Conservation (phyloP, 1,140 invertebrate species). For the Magallana ariakensis region DNA sequence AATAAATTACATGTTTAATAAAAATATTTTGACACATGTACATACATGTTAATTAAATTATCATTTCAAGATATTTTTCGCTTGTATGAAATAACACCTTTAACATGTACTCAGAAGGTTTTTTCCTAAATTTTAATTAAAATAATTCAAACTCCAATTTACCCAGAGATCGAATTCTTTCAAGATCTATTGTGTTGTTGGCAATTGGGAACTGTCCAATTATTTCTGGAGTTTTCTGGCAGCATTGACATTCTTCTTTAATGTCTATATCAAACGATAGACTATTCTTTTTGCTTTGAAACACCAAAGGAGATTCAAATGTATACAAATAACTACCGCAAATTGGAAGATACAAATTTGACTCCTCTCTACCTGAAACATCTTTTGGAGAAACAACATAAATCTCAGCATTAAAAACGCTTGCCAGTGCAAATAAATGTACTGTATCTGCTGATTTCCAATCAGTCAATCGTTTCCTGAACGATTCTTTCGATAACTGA, state of each 20-base stretch:
- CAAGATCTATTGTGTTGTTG: not conserved
- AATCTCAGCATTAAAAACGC: not conserved
- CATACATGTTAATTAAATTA: too few species aligned
- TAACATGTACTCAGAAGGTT: not conserved
- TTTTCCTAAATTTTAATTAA: not conserved
- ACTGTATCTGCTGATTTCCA: not conserved
- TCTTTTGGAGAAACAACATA: not conserved
- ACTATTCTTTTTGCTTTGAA: not conserved
- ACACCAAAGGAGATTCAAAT: slow-evolving; percentile 8
- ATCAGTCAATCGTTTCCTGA: not conserved
- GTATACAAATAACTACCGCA: not conserved
- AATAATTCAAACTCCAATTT: not conserved
- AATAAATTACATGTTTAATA: too few species aligned
- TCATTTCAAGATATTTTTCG: too few species aligned
- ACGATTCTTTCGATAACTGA: not conserved
- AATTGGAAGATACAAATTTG: not conserved
- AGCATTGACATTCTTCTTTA: not conserved
- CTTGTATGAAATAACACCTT: too few species aligned
- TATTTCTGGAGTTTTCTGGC: not conserved
- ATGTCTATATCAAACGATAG: not conserved
- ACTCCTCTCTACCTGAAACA: not conserved
- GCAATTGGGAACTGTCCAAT: not conserved
- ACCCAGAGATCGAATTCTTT: not conserved
- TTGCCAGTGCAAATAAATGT: not conserved
- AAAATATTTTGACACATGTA: too few species aligned